A percentile compares a stretch with the other conserved stretches of the same genome.
These are phyloP conservation scores for Neodiprion lecontei DNA, from an alignment of 1,140 invertebrate genomes.

Conservation along the genomic window DNA sequence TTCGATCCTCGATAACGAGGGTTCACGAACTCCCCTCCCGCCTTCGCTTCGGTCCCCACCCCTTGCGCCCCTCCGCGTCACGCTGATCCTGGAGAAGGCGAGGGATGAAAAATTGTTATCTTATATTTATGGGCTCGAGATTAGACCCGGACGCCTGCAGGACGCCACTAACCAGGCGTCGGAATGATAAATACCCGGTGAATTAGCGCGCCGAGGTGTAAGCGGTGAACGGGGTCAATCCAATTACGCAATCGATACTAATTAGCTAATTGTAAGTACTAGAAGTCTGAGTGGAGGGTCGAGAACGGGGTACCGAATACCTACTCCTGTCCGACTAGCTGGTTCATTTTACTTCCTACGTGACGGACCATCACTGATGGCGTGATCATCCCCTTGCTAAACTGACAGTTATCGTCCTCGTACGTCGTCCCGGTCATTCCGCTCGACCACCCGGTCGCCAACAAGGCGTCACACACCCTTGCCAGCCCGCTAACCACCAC, in stretches of 20 bases:
- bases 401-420: background rate
- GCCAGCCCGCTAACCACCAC: too few relatives aligned
- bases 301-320: background rate
- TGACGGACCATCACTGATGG: background rate
- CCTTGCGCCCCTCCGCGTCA: background rate
- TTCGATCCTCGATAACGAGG: conserved; percentile 6
- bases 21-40: background rate
- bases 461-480: too few relatives aligned
- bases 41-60: background rate
- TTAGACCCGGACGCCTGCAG: background rate
- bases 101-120: conserved; percentile 7
- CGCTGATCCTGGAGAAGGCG: background rate
- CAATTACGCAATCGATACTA: conserved; percentile 3
- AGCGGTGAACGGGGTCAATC: background rate
- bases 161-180: background rate
- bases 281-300: background rate
- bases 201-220: background rate
- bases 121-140: conserved; percentile 7
- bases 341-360: background rate
- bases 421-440: background rate
- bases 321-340: background rate
- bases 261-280: conserved; percentile 1
- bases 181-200: conserved; percentile 3
- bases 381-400: conserved; percentile 4
- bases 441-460: background rate